A percentile compares a stretch with the other conserved stretches of the same genome.
Conservation (phyloP, 2,797 vertebrate species). For the Dermochelys coriacea region DNA sequence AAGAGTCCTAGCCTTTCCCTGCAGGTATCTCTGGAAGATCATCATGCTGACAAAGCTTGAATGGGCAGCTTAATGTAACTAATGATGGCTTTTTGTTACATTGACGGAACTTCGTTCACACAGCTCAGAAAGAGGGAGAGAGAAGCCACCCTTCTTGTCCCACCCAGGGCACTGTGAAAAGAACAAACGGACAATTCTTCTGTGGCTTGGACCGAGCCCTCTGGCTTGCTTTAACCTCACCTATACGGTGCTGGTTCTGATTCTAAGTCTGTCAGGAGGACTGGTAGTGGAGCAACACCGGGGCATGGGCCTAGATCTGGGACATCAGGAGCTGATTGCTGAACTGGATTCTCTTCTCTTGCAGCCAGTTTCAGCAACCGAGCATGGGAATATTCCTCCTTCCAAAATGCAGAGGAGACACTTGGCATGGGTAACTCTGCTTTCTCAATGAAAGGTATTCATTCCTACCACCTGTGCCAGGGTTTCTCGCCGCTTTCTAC, state of each 20-base stretch:
- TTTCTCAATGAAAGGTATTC: slow-evolving; percentile 82
- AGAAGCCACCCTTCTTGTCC: fast-evolving
- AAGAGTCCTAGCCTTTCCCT: not conserved
- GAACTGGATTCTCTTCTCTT: slow-evolving; percentile 70
- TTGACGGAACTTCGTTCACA: not conserved
- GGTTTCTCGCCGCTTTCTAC: not conserved
- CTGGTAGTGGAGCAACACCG: slow-evolving; percentile 29
- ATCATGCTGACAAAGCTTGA: not conserved
- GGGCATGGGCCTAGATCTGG: slow-evolving; percentile 43
- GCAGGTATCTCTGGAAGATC: not conserved
- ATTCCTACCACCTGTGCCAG: slow-evolving; percentile 50
- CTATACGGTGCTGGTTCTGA: not conserved
- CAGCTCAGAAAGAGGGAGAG: not conserved
- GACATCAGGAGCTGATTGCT: slow-evolving; percentile 39
- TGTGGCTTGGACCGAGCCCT: not conserved
- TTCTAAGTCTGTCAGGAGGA: slow-evolving; percentile 3
- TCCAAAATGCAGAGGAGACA: slow-evolving; percentile 78
- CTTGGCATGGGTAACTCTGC: slow-evolving; percentile 75
- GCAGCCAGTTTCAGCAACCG: slow-evolving; percentile 83
- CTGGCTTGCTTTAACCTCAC: not conserved
- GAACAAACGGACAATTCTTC: not conserved
- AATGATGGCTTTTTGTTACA: not conserved
- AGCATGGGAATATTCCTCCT: slow-evolving; percentile 83
- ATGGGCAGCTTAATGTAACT: not conserved
- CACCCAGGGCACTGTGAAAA: not conserved